Conservation (phyloP, 2,113 vertebrate species). For the Acinonyx jubatus region DNA sequence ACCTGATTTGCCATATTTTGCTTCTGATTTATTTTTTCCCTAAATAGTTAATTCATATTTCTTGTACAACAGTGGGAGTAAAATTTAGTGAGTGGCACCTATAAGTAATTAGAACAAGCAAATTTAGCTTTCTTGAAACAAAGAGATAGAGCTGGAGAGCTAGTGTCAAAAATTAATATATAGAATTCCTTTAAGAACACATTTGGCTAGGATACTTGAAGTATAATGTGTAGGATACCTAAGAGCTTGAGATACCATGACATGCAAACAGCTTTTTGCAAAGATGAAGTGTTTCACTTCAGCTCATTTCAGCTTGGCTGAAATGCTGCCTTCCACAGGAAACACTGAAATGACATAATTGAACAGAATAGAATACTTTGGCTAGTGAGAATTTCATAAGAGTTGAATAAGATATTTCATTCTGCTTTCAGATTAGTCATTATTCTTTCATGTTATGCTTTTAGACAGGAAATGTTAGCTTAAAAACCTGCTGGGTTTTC, state of each 20-base stretch:
- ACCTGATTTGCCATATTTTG: neutral
- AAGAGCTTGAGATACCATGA: neutral
- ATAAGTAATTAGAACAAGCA: neutral
- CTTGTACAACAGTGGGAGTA: neutral
- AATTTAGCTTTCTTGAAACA: constrained; percentile 4
- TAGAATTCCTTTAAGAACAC: neutral
- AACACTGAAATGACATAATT: neutral
- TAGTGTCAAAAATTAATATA: neutral
- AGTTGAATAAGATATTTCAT: neutral
- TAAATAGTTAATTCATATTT: neutral
- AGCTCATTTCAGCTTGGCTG: neutral
- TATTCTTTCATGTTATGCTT: neutral
- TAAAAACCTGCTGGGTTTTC: neutral
- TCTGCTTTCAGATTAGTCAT: constrained; percentile 2
- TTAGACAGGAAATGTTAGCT: neutral
- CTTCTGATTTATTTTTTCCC: neutral
- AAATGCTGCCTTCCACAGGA: neutral
- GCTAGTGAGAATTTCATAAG: neutral
- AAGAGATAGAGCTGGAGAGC: neutral
- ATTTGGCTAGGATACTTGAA: neutral
- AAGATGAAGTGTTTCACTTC: neutral
- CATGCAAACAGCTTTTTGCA: neutral
- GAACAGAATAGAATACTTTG: neutral
- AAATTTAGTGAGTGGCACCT: neutral
- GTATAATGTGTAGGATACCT: neutral